Percentiles rank a stretch among this genome's conserved stretches.
These are phyloP conservation scores for Xestia c-nigrum DNA, from an alignment of 2,888 invertebrate genomes.

Conservation along the genomic window DNA sequence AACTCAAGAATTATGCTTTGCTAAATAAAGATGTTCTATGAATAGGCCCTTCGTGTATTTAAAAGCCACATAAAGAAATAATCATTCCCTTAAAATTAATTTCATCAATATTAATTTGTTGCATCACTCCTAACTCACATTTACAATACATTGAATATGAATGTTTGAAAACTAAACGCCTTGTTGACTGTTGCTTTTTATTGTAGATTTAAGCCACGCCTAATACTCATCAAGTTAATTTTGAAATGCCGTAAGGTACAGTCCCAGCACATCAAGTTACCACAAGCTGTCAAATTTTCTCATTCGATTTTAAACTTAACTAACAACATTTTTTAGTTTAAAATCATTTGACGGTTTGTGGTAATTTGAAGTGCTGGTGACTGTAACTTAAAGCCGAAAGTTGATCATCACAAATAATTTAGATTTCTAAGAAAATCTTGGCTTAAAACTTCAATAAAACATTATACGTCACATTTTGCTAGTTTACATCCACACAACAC, in stretches of 20 bases:
- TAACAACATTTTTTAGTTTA: too few relatives aligned
- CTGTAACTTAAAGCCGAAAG: neutral
- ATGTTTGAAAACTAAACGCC: constrained; percentile 37
- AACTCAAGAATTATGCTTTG: neutral
- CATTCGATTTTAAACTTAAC: too few relatives aligned
- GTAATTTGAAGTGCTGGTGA: too few relatives aligned
- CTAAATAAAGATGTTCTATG: neutral
- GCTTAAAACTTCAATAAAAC: constrained; percentile 41
- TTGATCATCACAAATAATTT: neutral
- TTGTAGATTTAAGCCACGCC: constrained; percentile 36
- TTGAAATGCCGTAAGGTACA: neutral
- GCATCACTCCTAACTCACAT: constrained; percentile 59
- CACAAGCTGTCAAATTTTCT: too few relatives aligned
- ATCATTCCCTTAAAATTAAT: constrained; percentile 25
- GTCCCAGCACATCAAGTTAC: too few relatives aligned
- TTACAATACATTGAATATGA: constrained; percentile 29
- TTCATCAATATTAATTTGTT: constrained; percentile 40
- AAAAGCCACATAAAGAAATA: constrained; percentile 20
- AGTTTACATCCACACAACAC: constrained; percentile 76
- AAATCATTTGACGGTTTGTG: too few relatives aligned
- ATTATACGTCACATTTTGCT: constrained; percentile 63
- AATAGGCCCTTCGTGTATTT: constrained; percentile 4
- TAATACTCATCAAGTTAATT: neutral
- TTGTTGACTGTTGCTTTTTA: constrained; percentile 38
- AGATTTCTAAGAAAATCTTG: constrained; percentile 7